phyloP scores from a whole-genome alignment of 2,797 vertebrate genomes.

The Micrastur ruficollis region DNA sequence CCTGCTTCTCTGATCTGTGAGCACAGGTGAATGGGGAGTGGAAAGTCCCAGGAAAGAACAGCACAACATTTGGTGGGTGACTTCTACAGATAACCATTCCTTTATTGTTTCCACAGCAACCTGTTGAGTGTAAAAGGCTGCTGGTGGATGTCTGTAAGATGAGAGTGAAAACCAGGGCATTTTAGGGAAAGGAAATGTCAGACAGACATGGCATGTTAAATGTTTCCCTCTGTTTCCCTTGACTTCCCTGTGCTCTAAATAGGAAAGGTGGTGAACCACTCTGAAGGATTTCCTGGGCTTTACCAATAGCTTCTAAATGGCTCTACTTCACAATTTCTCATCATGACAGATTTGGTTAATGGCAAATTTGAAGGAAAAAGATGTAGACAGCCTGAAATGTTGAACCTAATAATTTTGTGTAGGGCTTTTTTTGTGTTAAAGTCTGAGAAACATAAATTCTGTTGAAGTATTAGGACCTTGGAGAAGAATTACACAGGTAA shows the following conservation, averaged over 20 bases:
- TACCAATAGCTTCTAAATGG: not conserved
- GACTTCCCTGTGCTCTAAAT: not conserved
- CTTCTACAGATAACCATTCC: not conserved
- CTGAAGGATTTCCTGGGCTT: not conserved
- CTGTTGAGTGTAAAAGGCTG: not conserved
- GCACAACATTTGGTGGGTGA: not conserved
- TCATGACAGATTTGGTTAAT: not conserved
- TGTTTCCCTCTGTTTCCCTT: not conserved
- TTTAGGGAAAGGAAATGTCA: not conserved
- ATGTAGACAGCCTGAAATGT: not conserved
- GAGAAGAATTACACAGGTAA: not conserved
- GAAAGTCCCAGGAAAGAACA: not conserved
- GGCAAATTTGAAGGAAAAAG: not conserved
- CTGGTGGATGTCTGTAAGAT: not conserved
- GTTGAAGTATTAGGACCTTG: not conserved
- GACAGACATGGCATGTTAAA: not conserved
- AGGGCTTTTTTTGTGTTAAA: accelerated
- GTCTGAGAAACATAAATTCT: not conserved
- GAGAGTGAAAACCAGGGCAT: not conserved
- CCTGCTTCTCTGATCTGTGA: not conserved
- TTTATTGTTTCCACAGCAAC: not conserved
- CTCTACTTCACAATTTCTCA: not conserved
- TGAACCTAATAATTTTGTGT: not conserved
- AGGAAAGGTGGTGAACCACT: not conserved
- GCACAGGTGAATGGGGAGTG: not conserved